A percentile compares a stretch with the other conserved stretches of the same genome.
Evolutionary conservation across 37 sponge, comb jelly and placozoan genomes (phyloP).

Genomic region (Trichoplax adhaerens): DNA sequence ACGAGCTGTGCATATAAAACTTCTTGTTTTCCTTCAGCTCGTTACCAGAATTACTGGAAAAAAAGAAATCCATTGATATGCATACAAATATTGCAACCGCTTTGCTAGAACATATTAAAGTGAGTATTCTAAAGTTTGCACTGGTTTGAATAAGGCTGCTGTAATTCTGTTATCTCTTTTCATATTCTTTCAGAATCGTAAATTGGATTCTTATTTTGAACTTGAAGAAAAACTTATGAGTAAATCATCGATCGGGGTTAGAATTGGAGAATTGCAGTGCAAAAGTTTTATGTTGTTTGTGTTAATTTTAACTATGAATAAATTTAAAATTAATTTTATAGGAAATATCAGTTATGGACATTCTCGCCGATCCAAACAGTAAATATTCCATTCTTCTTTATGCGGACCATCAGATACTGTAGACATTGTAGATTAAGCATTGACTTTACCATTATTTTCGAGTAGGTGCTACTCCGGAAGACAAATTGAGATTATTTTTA

Average conservation of each 20-base stretch:
- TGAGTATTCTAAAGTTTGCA: constrained; percentile 5
- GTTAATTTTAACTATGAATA: not conserved
- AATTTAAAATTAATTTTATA: not conserved
- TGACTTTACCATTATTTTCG: not conserved
- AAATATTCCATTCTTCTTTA: not conserved
- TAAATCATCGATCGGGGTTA: constrained; percentile 48
- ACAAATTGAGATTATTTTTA: constrained; percentile 83
- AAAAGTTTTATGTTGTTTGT: not conserved
- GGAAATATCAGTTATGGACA: constrained; percentile 10
- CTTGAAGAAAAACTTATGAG: constrained; percentile 90
- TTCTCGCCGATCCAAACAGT: constrained; percentile 6
- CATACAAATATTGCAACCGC: constrained; percentile 97
- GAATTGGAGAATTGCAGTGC: not conserved
- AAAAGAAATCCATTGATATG: constrained; percentile 88
- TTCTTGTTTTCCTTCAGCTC: constrained; percentile 28
- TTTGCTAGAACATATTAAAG: constrained; percentile 79
- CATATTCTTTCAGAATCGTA: constrained; percentile 32
- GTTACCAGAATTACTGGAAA: constrained; percentile 83
- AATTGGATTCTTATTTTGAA: constrained; percentile 85
- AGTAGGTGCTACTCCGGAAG: constrained; percentile 58
- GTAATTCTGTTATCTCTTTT: not conserved
- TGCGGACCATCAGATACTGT: not conserved
- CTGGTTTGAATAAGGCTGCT: not conserved
- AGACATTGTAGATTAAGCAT: not conserved
- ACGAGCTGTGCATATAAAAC: not conserved